phyloP scores from a whole-genome alignment of 2,797 vertebrate species.

The Anabas testudineus region DNA sequence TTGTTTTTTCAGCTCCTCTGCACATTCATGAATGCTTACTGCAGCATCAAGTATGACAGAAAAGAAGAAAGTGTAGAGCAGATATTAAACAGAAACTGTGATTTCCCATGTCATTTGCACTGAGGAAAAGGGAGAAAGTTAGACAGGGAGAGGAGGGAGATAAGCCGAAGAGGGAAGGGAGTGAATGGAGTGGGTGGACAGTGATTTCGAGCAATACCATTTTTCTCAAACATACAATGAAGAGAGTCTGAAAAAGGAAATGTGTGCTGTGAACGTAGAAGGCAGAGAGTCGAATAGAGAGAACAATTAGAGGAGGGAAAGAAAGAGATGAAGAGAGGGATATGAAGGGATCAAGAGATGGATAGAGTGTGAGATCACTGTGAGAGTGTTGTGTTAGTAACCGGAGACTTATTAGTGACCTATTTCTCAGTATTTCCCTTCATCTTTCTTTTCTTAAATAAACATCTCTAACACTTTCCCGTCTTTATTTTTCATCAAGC shows the following conservation, averaged over 20 bases:
- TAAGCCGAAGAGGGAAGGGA: conserved; percentile 11
- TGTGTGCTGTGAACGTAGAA: conserved; percentile 18
- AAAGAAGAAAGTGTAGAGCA: conserved; percentile 15
- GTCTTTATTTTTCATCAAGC: conserved; percentile 28
- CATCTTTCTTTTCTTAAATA: conserved; percentile 29
- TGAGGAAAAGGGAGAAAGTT: conserved; percentile 8
- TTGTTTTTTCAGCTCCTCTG: conserved; percentile 1
- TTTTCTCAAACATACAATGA: conserved; percentile 9
- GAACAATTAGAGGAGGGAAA: background rate
- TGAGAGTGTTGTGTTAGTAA: conserved; percentile 16
- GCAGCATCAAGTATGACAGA: conserved; percentile 27
- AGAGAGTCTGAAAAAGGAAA: conserved; percentile 23
- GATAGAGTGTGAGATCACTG: conserved; percentile 13
- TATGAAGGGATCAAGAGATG: conserved; percentile 3
- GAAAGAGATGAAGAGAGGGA: conserved; percentile 12
- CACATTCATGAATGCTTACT: conserved; percentile 27
- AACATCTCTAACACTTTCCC: conserved; percentile 12
- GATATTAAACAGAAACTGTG: conserved; percentile 21
- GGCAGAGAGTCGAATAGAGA: background rate
- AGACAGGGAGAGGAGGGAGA: conserved; percentile 6
- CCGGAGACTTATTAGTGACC: conserved; percentile 26
- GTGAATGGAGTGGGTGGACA: conserved; percentile 34
- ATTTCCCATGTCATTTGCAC: conserved; percentile 38
- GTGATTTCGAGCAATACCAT: conserved; percentile 17
- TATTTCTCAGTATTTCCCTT: conserved; percentile 9